Conservation (phyloP, 2,113 vertebrate genomes). For the cattle (Bos taurus) region ARS-UCD2.0 NC_037357.1:87663001-87663500, state of each 20-base stretch:
- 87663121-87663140: background rate
- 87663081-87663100: no score
- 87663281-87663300: background rate
- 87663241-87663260: background rate
- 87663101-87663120: no score
- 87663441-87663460: background rate
- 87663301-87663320: background rate
- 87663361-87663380: slow-evolving; percentile 13
- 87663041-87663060: no score
- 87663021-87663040: no score
- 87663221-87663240: background rate
- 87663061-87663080: no score
- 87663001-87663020: no score
- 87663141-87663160: background rate
- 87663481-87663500: background rate
- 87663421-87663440: background rate
- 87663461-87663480: background rate
- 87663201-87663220: background rate
- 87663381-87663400: background rate
- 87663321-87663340: background rate
- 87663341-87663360: slow-evolving; percentile 32
- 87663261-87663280: background rate
- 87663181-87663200: slow-evolving; percentile 14
- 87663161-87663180: background rate
- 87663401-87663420: slow-evolving; percentile 41